phyloP scores from a whole-genome alignment of 1,140 invertebrate species.

The Penaeus japonicus region DNA sequence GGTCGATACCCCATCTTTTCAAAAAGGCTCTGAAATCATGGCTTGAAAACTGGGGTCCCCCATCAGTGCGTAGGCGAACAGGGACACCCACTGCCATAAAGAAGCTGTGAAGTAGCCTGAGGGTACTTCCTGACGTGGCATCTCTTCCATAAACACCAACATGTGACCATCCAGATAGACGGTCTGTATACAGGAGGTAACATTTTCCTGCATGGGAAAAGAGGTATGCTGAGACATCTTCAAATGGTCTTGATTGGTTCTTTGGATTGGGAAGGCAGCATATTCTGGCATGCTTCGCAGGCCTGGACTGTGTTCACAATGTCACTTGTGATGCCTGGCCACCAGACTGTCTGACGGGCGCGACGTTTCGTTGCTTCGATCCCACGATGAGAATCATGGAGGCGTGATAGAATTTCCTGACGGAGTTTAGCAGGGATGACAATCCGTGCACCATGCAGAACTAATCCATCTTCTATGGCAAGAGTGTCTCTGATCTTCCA shows the following conservation, averaged over 20 bases:
- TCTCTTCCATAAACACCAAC: background rate
- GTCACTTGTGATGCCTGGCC: conserved; percentile 33
- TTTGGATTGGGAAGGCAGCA: conserved; percentile 13
- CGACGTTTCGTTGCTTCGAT: conserved; percentile 23
- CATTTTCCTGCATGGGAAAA: conserved; percentile 18
- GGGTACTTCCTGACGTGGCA: background rate
- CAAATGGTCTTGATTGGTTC: conserved; percentile 11
- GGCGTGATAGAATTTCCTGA: background rate
- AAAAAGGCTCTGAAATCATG: background rate
- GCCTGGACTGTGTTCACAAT: conserved; percentile 17
- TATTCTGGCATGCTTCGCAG: background rate
- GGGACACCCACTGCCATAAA: conserved; percentile 18
- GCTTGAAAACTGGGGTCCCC: conserved; percentile 12
- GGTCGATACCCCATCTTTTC: no score
- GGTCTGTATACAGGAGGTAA: conserved; percentile 4
- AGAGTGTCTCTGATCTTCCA: conserved; percentile 20
- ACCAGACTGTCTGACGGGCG: background rate
- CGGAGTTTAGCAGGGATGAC: background rate
- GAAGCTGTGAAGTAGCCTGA: background rate
- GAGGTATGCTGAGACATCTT: conserved; percentile 3
- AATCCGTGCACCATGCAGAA: conserved; percentile 7
- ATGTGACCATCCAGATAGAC: no score
- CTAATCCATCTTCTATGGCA: background rate
- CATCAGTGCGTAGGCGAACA: background rate
- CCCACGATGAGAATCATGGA: conserved; percentile 9